Conservation (phyloP, 1,140 invertebrate species). For the Mylabris phalerata region DNA sequence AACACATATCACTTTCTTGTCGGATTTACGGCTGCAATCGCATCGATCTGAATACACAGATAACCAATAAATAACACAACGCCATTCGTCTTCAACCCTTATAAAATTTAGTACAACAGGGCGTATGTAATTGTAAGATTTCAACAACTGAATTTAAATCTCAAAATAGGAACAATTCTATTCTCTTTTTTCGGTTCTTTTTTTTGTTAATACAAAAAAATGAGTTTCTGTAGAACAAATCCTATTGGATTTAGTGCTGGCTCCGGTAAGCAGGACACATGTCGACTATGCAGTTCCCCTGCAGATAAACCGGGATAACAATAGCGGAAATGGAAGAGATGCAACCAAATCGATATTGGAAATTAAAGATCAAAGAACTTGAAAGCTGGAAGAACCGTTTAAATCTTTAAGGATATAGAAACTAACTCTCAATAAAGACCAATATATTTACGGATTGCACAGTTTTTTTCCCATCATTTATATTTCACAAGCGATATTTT, state of each 20-base stretch:
- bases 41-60: slow-evolving; percentile 24
- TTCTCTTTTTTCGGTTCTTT: too few relatives aligned
- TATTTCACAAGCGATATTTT: too few relatives aligned
- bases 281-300: slow-evolving; percentile 35
- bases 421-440: too few relatives aligned
- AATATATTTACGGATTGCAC: too few relatives aligned
- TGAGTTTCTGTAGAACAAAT: slow-evolving; percentile 15
- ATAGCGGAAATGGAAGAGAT: slow-evolving; percentile 47
- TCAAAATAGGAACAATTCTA: slow-evolving; percentile 10
- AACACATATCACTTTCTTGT: slow-evolving; percentile 32
- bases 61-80: slow-evolving; percentile 24
- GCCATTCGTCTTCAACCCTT: slow-evolving; percentile 20
- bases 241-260: slow-evolving; percentile 29
- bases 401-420: too few relatives aligned
- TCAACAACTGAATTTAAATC: slow-evolving; percentile 12
- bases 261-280: slow-evolving; percentile 38
- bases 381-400: slow-evolving; percentile 47
- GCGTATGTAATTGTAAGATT: slow-evolving; percentile 23
- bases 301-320: slow-evolving; percentile 50
- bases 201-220: too few relatives aligned
- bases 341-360: slow-evolving; percentile 42
- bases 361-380: slow-evolving; percentile 45
- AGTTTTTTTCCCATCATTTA: too few relatives aligned
- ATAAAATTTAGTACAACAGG: background rate
- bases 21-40: slow-evolving; percentile 35